A percentile compares a stretch with the other conserved stretches of the same genome.
phyloP scores from a whole-genome alignment of 1,140 invertebrate species.

The Drosophila navojoa region DNA sequence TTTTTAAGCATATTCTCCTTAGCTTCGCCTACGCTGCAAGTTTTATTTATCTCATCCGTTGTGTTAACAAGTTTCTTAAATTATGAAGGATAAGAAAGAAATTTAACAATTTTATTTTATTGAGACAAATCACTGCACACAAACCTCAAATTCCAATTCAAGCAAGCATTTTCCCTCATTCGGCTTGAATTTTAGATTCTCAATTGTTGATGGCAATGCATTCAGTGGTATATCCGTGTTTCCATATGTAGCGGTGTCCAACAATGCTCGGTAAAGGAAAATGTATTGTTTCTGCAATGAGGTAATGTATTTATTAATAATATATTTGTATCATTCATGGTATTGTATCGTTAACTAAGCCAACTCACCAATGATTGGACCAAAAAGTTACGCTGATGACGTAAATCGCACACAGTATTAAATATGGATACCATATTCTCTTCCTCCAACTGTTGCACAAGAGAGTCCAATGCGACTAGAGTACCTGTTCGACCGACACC shows the following conservation, averaged over 20 bases:
- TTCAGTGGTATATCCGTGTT: conserved; percentile 93
- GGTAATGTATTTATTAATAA: neutral
- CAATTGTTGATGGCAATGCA: conserved; percentile 88
- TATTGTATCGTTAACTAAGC: too few relatives aligned
- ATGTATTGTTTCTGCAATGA: conserved; percentile 96
- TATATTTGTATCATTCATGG: too few relatives aligned
- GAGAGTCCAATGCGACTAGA: conserved; percentile 94
- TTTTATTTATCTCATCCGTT: conserved; percentile 91
- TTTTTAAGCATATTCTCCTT: conserved; percentile 96
- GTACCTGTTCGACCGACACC: conserved; percentile 97
- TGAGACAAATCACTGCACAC: conserved; percentile 13
- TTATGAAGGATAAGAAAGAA: neutral
- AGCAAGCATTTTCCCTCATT: conserved; percentile 88
- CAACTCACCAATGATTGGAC: conserved; percentile 93
- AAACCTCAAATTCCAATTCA: conserved; percentile 94
- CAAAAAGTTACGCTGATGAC: conserved; percentile 95
- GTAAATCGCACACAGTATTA: conserved; percentile 94
- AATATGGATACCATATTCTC: conserved; percentile 94
- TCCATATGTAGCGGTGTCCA: conserved; percentile 96
- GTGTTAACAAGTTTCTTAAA: conserved; percentile 91
- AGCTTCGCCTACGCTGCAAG: conserved; percentile 90
- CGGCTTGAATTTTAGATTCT: conserved; percentile 87
- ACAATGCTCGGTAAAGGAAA: conserved; percentile 97
- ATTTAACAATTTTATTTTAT: neutral
- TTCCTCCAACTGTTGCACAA: conserved; percentile 92